Base-by-base conservation (phyloP, 2,113 vertebrate genomes). In the Bos indicus region DNA sequence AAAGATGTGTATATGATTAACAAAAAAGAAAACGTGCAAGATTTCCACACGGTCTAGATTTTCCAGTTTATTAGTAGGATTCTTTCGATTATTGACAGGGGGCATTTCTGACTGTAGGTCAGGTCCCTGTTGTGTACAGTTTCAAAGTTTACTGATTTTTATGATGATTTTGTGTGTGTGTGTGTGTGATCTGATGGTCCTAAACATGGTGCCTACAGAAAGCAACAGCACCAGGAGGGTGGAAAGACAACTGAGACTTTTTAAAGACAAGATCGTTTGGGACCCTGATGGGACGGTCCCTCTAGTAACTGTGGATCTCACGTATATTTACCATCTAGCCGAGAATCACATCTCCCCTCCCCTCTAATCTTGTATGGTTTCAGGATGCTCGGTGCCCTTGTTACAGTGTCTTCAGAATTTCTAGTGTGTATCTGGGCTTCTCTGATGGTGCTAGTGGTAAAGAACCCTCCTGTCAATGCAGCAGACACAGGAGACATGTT, bases 381-480 rank as follows among this genome's bases (percentile, higher is more conserved):
- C 30, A 0, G 14, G 74, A 36, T 51, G 10, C 5, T 36, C 25
- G n/a, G 30, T n/a, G 13, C 3, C 23, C 0, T 51, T 36, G 23
- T 2, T 67, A 36, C 17, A 25, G 21, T 17, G 17, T 16, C 54
- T 48, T 12, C 15, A 23, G 40, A 60, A 36, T 51, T 25, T 28
- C 77, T 36, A 16, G 30, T 3, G 15, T 36, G 10, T 13, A 1
- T 21, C 64, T 36, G 64, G 64, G 17, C 17, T 67, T n/a, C 16
- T 17, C 8, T 36, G 4, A 8, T 67, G 33, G 4, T 36, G 64
- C 33, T 5, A 19, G 16, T 36, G 33, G 8, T 19, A 21, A n/a
- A 36, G 64, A 10, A 10, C 64, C 17, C 4, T 0, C 64, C 8
- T 21, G 8, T 19, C 33, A 67, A n/a, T 0, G 15, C 33, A 67